Base-by-base conservation (phyloP, 2,113 vertebrate genomes). In the Siniperca knerii region DNA sequence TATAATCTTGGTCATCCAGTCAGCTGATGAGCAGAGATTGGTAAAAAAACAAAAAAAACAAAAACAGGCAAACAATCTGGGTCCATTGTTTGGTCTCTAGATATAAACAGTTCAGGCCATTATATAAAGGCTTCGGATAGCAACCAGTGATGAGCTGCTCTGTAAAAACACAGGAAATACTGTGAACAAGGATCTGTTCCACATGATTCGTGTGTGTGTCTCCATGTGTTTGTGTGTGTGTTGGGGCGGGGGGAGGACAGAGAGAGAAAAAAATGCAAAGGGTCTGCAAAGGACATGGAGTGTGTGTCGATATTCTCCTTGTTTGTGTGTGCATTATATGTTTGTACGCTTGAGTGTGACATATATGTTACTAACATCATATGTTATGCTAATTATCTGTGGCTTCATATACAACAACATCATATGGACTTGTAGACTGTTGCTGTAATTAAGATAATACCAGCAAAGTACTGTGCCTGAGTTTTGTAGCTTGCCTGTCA, bases 121-220 rank as follows among this genome's bases (percentile, higher is more conserved):
- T 94, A 94, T 90, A 86, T 92, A 91, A 93, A 91, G 82, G 73
- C 81, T 89, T 72, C 71, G 60, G 89, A 92, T 84, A 88, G 83
- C 90, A 87, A 86, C 77, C 90, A 89, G 82, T 81, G 89, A 93
- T 90, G 91, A 92, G 84, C 89, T 84, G 70, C 90, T 89, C 75
- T 89, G 88, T 91, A 86, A 88, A 29, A 90, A 94, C 91, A 95
- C 90, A 94, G 91, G 92, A 93, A 94, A 92, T 90, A 82, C 92
- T 90, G 87, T 92, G 92, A 84, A 91, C 90, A 87, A 87, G 85
- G 82, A 90, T 90, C 90, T 79, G 86, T 90, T 92, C 93, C 93
- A 93, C 92, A 93, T 92, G 94, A 92, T 90, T 83, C 0, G 58
- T n/a, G 46, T 29, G 79, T 52, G 60, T 75, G 79, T 76, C 81